Conservation (phyloP, 2,113 vertebrate species). For the Melanotaenia duboulayi region DNA sequence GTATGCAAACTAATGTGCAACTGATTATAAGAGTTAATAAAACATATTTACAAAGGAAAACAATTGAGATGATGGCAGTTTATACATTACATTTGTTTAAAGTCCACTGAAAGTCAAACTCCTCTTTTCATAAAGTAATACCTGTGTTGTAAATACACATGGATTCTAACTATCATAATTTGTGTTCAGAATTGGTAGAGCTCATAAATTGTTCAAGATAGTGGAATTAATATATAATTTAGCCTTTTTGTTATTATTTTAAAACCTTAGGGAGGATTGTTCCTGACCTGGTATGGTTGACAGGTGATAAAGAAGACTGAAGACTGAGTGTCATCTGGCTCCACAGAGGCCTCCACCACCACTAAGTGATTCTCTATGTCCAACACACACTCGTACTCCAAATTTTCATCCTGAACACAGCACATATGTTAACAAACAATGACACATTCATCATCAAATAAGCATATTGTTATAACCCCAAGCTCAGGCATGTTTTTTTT, state of each 20-base stretch:
- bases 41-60: no score
- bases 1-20: neutral
- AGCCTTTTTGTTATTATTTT: neutral
- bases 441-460: conserved; percentile 14
- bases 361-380: conserved; percentile 87
- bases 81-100: no score
- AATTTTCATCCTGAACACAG: conserved; percentile 84
- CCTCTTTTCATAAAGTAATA: no score
- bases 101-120: no score
- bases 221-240: neutral
- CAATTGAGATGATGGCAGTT: no score
- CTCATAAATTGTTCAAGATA: neutral
- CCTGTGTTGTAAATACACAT: no score
- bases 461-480: neutral
- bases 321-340: conserved; percentile 78
- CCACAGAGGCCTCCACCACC: conserved; percentile 86
- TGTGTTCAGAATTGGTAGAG: no score
- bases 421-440: neutral
- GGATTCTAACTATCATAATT: no score
- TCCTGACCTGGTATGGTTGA: conserved; percentile 75
- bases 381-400: conserved; percentile 90
- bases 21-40: neutral
- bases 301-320: conserved; percentile 89
- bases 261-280: neutral
- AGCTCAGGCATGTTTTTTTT: no score